These are phyloP conservation scores for Drosophila robusta DNA, from an alignment of 2,888 invertebrate species.

Conservation along the genomic window DNA sequence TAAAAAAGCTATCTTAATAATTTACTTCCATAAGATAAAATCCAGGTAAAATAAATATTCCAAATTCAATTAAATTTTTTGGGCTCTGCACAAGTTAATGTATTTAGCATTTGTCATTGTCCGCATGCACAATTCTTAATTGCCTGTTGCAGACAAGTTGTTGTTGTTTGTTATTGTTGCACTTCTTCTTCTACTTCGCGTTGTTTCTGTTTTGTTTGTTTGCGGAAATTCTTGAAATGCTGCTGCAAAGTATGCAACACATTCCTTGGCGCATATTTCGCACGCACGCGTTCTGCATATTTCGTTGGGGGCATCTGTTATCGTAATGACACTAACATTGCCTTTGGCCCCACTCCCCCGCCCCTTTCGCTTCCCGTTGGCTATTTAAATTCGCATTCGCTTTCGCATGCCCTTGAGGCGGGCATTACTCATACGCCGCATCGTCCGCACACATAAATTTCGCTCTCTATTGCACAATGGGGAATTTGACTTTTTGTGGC, in stretches of 20 bases:
- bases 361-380: constrained; percentile 17
- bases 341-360: not conserved
- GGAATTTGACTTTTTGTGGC: no score
- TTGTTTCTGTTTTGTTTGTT: constrained; percentile 21
- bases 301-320: constrained; percentile 38
- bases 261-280: constrained; percentile 48
- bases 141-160: constrained; percentile 1
- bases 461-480: not conserved
- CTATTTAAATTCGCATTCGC: constrained; percentile 67
- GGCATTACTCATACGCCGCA: constrained; percentile 66
- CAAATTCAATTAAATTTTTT: not conserved
- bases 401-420: constrained; percentile 64
- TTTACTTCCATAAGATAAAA: no score
- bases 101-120: not conserved
- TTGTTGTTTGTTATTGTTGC: not conserved
- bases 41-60: no score
- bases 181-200: not conserved
- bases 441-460: constrained; percentile 32
- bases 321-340: constrained; percentile 43
- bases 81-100: not conserved
- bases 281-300: constrained; percentile 42
- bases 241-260: constrained; percentile 74
- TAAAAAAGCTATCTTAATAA: no score
- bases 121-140: not conserved
- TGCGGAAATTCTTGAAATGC: constrained; percentile 10